phyloP scores from a whole-genome alignment of 2,888 invertebrate genomes.

The Tethea ocularis region DNA sequence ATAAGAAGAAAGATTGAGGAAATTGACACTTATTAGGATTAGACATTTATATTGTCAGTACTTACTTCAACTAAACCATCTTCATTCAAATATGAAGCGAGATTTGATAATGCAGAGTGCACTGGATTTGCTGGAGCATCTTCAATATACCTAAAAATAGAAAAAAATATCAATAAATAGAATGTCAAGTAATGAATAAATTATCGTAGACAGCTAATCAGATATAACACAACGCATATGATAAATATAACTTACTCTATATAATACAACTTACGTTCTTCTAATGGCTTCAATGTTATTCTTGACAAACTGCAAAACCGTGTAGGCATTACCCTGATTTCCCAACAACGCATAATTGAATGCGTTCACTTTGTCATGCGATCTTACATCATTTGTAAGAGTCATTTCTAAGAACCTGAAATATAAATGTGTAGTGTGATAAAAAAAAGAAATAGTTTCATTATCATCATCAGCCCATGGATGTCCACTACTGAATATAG shows the following conservation, averaged over 20 bases:
- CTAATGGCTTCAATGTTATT: conserved; percentile 65
- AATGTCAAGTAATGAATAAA: no score
- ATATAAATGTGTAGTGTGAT: conserved; percentile 15
- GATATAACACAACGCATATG: no score
- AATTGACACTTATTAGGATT: no score
- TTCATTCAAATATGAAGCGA: conserved; percentile 67
- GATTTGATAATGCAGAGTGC: conserved; percentile 62
- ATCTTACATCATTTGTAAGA: conserved; percentile 59
- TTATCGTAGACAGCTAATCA: no score
- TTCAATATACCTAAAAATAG: conserved; percentile 59
- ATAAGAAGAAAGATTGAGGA: no score
- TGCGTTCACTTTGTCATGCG: conserved; percentile 69
- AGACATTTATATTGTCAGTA: conserved; percentile 8
- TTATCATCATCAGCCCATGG: no score
- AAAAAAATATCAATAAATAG: not conserved
- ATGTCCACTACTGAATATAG: no score
- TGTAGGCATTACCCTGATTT: conserved; percentile 57
- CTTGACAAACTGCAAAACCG: conserved; percentile 66
- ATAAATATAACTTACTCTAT: not conserved
- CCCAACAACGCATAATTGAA: conserved; percentile 74
- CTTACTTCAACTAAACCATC: conserved; percentile 59
- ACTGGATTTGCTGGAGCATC: conserved; percentile 69
- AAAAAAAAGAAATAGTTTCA: not conserved
- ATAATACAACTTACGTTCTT: conserved; percentile 56
- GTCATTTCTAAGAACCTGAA: conserved; percentile 68